Percentiles rank a stretch among this genome's conserved stretches.
These are phyloP conservation scores for Mesitornis unicolor DNA, from an alignment of 2,113 vertebrate species.

Conservation along the genomic window DNA sequence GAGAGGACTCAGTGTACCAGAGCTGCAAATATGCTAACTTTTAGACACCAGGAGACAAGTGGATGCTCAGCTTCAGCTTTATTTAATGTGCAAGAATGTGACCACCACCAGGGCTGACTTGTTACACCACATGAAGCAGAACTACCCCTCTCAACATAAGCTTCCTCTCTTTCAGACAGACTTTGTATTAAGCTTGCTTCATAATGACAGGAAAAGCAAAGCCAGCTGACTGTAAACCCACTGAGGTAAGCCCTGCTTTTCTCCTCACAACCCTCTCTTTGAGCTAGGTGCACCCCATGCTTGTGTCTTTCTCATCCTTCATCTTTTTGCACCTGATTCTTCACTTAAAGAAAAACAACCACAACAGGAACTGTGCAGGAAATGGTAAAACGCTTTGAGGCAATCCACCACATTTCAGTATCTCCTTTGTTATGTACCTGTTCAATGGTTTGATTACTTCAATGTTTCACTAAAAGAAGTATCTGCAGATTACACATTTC, in stretches of 20 bases:
- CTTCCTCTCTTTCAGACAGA: background rate
- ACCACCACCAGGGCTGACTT: background rate
- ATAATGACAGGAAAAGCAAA: background rate
- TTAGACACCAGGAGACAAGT: background rate
- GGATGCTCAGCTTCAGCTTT: background rate
- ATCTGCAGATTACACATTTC: background rate
- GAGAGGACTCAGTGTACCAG: background rate
- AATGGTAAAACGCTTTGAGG: conserved; percentile 10
- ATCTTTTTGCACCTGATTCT: background rate
- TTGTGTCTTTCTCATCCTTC: background rate
- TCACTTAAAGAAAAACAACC: conserved; percentile 23
- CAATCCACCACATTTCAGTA: background rate
- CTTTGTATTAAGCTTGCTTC: background rate
- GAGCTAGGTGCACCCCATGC: background rate
- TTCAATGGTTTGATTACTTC: background rate
- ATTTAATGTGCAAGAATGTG: background rate
- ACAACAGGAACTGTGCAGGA: conserved; percentile 28
- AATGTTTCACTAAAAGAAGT: background rate
- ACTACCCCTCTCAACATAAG: accelerated
- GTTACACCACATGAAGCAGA: background rate
- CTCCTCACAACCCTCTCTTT: background rate
- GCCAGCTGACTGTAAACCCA: background rate
- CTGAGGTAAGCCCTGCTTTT: background rate
- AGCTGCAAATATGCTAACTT: background rate
- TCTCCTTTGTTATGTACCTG: background rate